Base-by-base conservation (phyloP, 2,797 vertebrate genomes). In the Periophthalmus magnuspinnatus region DNA sequence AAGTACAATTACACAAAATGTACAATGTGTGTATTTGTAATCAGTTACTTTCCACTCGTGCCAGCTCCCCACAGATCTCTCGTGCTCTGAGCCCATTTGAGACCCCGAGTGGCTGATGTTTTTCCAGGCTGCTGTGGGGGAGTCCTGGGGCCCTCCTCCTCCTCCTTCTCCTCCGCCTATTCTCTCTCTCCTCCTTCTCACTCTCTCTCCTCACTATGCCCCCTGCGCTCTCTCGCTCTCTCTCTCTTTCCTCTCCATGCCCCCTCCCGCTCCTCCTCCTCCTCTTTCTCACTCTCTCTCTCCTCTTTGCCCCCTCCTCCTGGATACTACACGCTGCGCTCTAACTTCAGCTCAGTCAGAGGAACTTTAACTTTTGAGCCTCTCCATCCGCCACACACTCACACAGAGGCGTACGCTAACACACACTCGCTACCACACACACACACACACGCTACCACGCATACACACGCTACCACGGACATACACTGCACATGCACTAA, bases 301-400 rank as follows among this genome's bases (percentile, higher is more conserved):
- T 45, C 52, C n/a, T 22, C 21, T 22, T 1, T 55, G 52, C n/a
- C 21, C 52, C 52, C 92, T 87, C 85, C 80, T 70, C 75, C 69
- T 52, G 81, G 85, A 92, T 22, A 55, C 52, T 92, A 92, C 90
- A 93, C 86, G 82, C 85, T 90, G 82, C 57, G 52, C 88, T 93
- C 90, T 85, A 80, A 90, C 89, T 86, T 79, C 74, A 91, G 88
- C 52, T 91, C 90, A 90, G 91, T 93, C 90, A 91, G 87, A 92
- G 84, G 89, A 91, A 90, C 89, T 90, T 72, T 86, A 89, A 74
- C 85, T 65, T 81, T 79, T 85, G 90, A 81, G 73, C 77, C 73
- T 81, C 88, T 79, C 86, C 59, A 36, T 21, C 83, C 79, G 69
- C 73, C 80, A 60, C 80, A 74, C 38, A 33, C 56, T 38, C 36